A percentile compares a stretch with the other conserved stretches of the same genome.
phyloP scores from a whole-genome alignment of 2,113 vertebrate species.

The Pogonocichla stellata region DNA sequence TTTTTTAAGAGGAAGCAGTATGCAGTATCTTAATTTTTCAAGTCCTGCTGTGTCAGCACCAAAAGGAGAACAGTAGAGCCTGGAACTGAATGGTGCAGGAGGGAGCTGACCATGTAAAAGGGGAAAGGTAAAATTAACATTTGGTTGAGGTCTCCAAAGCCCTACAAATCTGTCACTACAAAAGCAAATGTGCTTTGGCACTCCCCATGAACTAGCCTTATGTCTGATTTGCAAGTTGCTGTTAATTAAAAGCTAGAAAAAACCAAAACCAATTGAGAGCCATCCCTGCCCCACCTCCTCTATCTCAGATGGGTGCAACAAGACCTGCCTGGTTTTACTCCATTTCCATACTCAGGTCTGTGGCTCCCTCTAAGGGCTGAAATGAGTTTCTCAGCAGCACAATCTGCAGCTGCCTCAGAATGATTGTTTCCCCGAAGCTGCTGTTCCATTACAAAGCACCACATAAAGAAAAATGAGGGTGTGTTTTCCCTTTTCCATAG shows the following conservation, averaged over 20 bases:
- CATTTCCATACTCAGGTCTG: conserved; percentile 16
- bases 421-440: neutral
- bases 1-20: neutral
- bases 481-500: neutral
- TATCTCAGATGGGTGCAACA: neutral
- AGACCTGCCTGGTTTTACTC: neutral
- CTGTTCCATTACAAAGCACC: neutral
- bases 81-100: neutral
- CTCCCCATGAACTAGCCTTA: neutral
- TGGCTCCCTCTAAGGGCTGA: conserved; percentile 66
- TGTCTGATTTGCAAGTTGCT: neutral
- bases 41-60: neutral
- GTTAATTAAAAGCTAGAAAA: neutral
- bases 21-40: neutral
- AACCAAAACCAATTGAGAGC: neutral
- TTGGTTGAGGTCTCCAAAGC: neutral
- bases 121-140: neutral
- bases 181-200: neutral
- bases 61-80: neutral
- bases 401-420: neutral
- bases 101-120: neutral
- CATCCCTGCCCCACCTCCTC: neutral
- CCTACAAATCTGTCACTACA: neutral
- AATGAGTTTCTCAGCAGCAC: neutral
- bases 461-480: neutral